Evolutionary conservation across 1,140 invertebrate genomes (phyloP).

Genomic region (Mycetomoellerius zeteki): DNA sequence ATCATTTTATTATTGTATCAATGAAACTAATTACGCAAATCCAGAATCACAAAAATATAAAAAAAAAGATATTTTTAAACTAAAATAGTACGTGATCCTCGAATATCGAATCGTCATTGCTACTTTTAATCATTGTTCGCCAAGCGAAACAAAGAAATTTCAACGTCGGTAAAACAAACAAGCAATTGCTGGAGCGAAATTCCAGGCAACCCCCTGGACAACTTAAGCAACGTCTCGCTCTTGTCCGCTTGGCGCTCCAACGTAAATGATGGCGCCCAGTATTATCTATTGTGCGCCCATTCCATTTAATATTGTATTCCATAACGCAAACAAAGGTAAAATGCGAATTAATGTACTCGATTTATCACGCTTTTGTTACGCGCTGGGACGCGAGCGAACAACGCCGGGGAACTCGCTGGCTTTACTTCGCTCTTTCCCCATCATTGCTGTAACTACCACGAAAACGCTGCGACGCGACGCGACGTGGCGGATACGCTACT

Average conservation of each 20-base stretch:
- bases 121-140: not conserved
- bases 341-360: slow-evolving; percentile 87
- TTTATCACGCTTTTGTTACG: slow-evolving; percentile 87
- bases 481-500: slow-evolving; percentile 74
- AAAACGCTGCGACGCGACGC: slow-evolving; percentile 52
- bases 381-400: slow-evolving; percentile 80
- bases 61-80: not conserved
- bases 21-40: not conserved
- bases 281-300: slow-evolving; percentile 87
- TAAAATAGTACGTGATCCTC: not conserved
- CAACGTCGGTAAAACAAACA: slow-evolving; percentile 43
- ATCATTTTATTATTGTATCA: not conserved
- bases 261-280: slow-evolving; percentile 86
- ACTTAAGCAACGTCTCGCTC: slow-evolving; percentile 78
- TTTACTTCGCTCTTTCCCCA: slow-evolving; percentile 65
- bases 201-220: slow-evolving; percentile 62
- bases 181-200: slow-evolving; percentile 58
- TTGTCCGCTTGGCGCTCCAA: slow-evolving; percentile 77
- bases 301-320: slow-evolving; percentile 87
- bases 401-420: slow-evolving; percentile 71
- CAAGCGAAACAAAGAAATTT: slow-evolving; percentile 24
- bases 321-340: slow-evolving; percentile 87
- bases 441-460: slow-evolving; percentile 47
- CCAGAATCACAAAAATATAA: not conserved
- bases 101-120: not conserved